phyloP scores from a whole-genome alignment of 2,888 invertebrate genomes.

The Amphimallon solstitiale region DNA sequence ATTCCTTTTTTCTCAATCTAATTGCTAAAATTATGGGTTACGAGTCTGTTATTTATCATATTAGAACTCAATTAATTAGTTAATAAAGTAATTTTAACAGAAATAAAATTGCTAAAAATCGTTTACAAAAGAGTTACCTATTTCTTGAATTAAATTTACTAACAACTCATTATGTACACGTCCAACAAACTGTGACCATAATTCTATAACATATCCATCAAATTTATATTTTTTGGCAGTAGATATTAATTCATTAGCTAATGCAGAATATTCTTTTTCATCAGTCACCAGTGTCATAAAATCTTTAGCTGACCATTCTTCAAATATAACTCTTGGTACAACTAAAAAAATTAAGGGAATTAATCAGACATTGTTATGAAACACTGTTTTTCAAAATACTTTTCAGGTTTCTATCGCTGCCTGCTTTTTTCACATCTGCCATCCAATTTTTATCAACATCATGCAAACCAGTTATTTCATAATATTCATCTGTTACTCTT shows the following conservation, averaged over 20 bases:
- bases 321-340: conserved; percentile 89
- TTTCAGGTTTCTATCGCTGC: conserved; percentile 67
- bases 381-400: conserved; percentile 62
- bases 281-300: conserved; percentile 77
- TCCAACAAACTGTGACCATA: conserved; percentile 86
- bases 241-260: conserved; percentile 75
- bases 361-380: not conserved
- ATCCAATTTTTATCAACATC: conserved; percentile 90
- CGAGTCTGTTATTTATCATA: not conserved
- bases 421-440: conserved; percentile 72
- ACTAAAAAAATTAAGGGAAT: conserved; percentile 67
- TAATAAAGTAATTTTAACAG: too few species aligned
- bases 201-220: conserved; percentile 90
- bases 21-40: conserved; percentile 62
- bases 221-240: conserved; percentile 81
- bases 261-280: conserved; percentile 72
- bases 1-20: conserved; percentile 66
- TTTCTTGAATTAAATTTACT: conserved; percentile 71
- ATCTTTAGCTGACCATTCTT: conserved; percentile 83
- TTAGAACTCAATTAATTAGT: too few species aligned
- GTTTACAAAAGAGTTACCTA: conserved; percentile 28
- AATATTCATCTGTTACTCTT: conserved; percentile 70
- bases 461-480: conserved; percentile 77
- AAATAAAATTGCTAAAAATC: too few species aligned
- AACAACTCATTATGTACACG: conserved; percentile 69